Evolutionary conservation across 2,888 invertebrate genomes (phyloP), one percentile per base, ranked within the genome.

Genomic region (Drosophila anceps): DNA sequence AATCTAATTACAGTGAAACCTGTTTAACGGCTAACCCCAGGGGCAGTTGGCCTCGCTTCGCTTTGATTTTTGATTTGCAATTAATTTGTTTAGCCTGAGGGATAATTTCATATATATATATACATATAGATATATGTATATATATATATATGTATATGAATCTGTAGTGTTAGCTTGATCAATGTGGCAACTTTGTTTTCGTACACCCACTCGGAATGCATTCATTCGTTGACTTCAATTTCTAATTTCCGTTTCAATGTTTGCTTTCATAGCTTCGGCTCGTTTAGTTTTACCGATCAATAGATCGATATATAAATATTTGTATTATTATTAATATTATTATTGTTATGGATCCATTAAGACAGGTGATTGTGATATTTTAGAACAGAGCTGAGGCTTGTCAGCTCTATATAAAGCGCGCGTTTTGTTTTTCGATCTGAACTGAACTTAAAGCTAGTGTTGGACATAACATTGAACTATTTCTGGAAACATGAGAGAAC

Each of bases 1-100:
- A 71, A 84, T 84, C 62, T 81, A 81, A 73, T 89, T 73, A 81
- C 77, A 58, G 31, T 51, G 60, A 55, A 88, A 88, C 88, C 63
- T 68, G 86, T 86, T 83, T 58, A 39, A 18, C 39, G 12, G 39
- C n/a, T 61, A 54, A 54, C 54, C 53, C 15, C 62, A 48, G 39
- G 29, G 66, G 55, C 64, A 51, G 64, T 62, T 78, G 68, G 65
- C 77, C 78, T 81, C 73, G 73, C 50, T 50, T 50, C 31, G 50
- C 24, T 53, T 53, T 35, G 51, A 53, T 13, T 33, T 50, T 51
- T 20, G 62, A 68, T 76, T 68, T 48, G 59, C 71, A 39, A 58
- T 48, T 57, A 63, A 64, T 76, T 69, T 60, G 63, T 33, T 24
- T 5, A 33, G 57, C 57, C 57, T 0, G 33, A 24, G 57, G 57